Conservation (phyloP, 2,797 vertebrate species). For the Meda fulgida region DNA sequence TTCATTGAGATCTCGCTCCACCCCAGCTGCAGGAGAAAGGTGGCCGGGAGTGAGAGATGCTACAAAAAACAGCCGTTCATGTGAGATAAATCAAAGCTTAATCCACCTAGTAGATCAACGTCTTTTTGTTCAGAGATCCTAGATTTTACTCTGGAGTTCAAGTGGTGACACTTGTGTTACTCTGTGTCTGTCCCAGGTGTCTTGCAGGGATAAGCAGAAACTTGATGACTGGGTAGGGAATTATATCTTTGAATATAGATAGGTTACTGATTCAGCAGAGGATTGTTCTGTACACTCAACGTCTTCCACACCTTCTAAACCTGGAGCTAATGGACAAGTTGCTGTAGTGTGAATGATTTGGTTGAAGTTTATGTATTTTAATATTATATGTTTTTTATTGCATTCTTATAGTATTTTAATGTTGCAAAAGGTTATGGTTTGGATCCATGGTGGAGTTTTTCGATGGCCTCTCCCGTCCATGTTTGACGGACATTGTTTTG, state of each 20-base stretch:
- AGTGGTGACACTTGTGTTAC: not conserved
- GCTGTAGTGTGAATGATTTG: conserved; percentile 62
- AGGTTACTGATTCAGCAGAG: conserved; percentile 75
- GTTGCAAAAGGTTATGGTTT: conserved; percentile 81
- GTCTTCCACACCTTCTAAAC: conserved; percentile 78
- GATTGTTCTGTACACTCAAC: conserved; percentile 87
- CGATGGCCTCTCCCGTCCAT: conserved; percentile 69
- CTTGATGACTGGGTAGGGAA: conserved; percentile 57
- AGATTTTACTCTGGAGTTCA: not conserved
- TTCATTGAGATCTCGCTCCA: conserved; percentile 76
- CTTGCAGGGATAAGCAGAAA: conserved; percentile 74
- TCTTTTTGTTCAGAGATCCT: rapidly evolving
- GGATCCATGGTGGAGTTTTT: conserved; percentile 80
- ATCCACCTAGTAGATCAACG: not conserved
- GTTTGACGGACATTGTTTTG: conserved; percentile 77
- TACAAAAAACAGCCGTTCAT: conserved; percentile 78
- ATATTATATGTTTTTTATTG: too few species aligned
- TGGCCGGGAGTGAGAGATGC: conserved; percentile 82
- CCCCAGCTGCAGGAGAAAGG: conserved; percentile 75
- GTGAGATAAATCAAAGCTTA: conserved; percentile 68
- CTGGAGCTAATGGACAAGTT: conserved; percentile 66
- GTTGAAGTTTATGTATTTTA: not conserved
- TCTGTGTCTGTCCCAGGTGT: conserved; percentile 74
- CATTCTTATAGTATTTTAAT: not conserved
- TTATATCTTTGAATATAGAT: conserved; percentile 66